A percentile compares a stretch with the other conserved stretches of the same genome.
Evolutionary conservation across 2,888 invertebrate species (phyloP).

Genomic region (Cephalotes varians): DNA sequence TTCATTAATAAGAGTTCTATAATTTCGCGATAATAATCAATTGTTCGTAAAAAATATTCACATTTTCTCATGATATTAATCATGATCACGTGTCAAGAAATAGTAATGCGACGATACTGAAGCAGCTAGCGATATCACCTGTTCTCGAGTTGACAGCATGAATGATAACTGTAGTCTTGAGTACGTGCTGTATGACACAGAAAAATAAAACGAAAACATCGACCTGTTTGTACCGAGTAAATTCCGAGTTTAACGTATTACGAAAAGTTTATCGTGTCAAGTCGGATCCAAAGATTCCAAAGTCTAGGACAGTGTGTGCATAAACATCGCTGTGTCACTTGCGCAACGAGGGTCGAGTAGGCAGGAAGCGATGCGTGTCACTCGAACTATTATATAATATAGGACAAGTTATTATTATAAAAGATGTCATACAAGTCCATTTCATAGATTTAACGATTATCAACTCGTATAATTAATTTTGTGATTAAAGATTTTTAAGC

Average conservation of each 20-base stretch:
- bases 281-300: background rate
- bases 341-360: background rate
- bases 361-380: background rate
- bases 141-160: background rate
- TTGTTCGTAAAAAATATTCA: background rate
- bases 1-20: background rate
- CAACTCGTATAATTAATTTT: background rate
- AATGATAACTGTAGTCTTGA: background rate
- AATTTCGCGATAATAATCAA: background rate
- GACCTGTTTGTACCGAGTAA: background rate
- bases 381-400: background rate
- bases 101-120: background rate
- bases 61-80: background rate
- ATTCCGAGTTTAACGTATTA: background rate
- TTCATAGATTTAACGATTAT: background rate
- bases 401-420: too few species aligned
- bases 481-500: background rate
- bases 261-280: background rate
- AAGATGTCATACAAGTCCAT: background rate
- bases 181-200: background rate
- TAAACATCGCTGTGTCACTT: background rate
- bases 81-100: background rate
- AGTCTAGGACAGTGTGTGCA: background rate
- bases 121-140: background rate
- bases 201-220: background rate